These are phyloP conservation scores for Romanogobio albipinnatus DNA, from an alignment of 2,113 vertebrate species.

Conservation along the genomic window DNA sequence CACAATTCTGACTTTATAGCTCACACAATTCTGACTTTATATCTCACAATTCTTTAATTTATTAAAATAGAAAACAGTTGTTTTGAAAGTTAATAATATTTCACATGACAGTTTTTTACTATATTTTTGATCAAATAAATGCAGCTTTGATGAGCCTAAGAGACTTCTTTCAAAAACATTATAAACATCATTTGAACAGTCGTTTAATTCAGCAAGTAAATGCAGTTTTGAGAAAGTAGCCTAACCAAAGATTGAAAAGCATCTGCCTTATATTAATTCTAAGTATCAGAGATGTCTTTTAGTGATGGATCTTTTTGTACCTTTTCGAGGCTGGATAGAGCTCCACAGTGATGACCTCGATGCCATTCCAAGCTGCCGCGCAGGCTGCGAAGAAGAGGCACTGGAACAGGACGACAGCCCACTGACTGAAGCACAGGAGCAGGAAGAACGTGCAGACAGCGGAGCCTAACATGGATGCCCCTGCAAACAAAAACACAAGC, in stretches of 20 bases:
- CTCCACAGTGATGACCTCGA: slow-evolving; percentile 94
- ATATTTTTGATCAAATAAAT: too few relatives aligned
- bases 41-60: too few relatives aligned
- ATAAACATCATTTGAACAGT: neutral
- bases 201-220: neutral
- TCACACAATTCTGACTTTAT: too few relatives aligned
- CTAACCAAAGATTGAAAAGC: neutral
- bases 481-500: slow-evolving; percentile 65
- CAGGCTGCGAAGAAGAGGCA: slow-evolving; percentile 92
- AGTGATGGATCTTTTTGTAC: slow-evolving; percentile 65
- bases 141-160: too few relatives aligned
- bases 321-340: slow-evolving; percentile 93
- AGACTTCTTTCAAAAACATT: neutral
- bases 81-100: too few relatives aligned
- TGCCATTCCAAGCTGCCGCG: slow-evolving; percentile 93
- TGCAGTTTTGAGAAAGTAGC: neutral
- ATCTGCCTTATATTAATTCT: neutral
- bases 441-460: slow-evolving; percentile 94
- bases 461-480: slow-evolving; percentile 90
- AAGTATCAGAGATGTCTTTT: neutral
- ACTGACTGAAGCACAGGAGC: slow-evolving; percentile 92
- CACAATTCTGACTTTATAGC: too few relatives aligned
- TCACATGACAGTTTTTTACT: too few relatives aligned
- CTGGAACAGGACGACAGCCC: slow-evolving; percentile 93
- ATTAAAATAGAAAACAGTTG: too few relatives aligned